Evolutionary conservation across 2,888 invertebrate species (phyloP), one percentile per base, ranked within the genome.

Genomic region (Hydrotaea cyrtoneurina): DNA sequence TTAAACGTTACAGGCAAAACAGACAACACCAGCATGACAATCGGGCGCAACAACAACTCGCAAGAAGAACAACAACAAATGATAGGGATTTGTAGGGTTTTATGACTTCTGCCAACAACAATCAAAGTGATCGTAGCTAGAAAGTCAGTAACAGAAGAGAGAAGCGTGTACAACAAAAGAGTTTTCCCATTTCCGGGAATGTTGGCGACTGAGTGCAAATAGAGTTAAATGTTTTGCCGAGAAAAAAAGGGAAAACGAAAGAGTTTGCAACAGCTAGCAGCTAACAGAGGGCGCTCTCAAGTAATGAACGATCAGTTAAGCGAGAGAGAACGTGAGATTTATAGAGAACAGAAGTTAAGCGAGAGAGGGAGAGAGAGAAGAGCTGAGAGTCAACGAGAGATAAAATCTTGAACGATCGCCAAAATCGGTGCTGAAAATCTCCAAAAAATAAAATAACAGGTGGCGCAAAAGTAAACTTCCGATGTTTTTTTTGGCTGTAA

Each of bases 91-190:
- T 11, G 46, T 21, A 50, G 50, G 7, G 73, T 74, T 83, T 83
- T 83, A 83, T 74, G 76, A 74, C 80, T 77, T 59, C 55, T 36
- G 72, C 78, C 15, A 75, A 39, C 43, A 43, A 36, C 64, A 62
- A 46, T 64, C 46, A 76, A 72, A 72, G 31, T 78, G 17, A 59
- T 78, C 19, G n/a, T n/a, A n/a, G 74, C 78, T 81, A 66, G 53
- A 74, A 79, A 74, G 76, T 76, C 71, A 80, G 31, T 21, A 43
- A 50, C 17, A 43, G 19, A 73, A 10, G 13, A 13, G 31, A 59
- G 74, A 76, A 79, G 71, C 31, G 76, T 50, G 72, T 15, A 79
- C 79, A 83, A 79, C 79, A 83, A 76, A 75, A 79, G 74, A 69
- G 78, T 74, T 43, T 39, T 64, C n/a, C n/a, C n/a, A 69, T 74